Evolutionary conservation across 2,113 vertebrate genomes (phyloP).

Genomic region (Gallinago paraguaiae): DNA sequence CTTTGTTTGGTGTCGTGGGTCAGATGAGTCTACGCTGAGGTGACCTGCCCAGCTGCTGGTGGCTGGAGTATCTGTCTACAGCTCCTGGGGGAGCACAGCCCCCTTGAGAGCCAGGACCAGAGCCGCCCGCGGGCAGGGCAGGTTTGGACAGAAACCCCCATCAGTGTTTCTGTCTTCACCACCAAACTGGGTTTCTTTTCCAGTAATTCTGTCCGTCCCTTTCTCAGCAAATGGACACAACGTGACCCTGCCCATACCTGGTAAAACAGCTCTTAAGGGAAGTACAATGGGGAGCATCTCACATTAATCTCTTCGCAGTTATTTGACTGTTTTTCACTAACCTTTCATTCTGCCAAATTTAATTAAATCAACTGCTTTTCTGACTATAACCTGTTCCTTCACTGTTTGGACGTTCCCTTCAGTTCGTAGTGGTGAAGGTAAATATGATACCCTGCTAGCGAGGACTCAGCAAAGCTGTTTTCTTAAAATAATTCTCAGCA

Average conservation of each 20-base stretch:
- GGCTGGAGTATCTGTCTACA: background rate
- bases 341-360: conserved; percentile 62
- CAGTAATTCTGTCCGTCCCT: conserved; percentile 31
- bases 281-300: conserved; percentile 27
- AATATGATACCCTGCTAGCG: background rate
- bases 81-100: background rate
- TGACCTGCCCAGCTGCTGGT: background rate
- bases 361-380: conserved; percentile 57
- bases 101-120: background rate
- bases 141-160: background rate
- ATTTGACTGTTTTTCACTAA: conserved; percentile 60
- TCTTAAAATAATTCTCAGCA: background rate
- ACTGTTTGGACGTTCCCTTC: conserved; percentile 5
- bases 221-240: background rate
- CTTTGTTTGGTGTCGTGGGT: background rate
- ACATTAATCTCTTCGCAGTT: conserved; percentile 36
- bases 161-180: background rate
- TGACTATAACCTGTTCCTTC: background rate
- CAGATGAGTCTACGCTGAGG: background rate
- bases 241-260: background rate
- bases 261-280: conserved; percentile 33
- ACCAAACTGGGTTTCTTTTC: background rate
- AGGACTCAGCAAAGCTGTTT: background rate
- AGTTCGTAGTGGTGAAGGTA: background rate
- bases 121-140: background rate